Evolutionary conservation across 2,113 vertebrate species (phyloP), one percentile per base, ranked within the genome.

Genomic region (Dascyllus trimaculatus): DNA sequence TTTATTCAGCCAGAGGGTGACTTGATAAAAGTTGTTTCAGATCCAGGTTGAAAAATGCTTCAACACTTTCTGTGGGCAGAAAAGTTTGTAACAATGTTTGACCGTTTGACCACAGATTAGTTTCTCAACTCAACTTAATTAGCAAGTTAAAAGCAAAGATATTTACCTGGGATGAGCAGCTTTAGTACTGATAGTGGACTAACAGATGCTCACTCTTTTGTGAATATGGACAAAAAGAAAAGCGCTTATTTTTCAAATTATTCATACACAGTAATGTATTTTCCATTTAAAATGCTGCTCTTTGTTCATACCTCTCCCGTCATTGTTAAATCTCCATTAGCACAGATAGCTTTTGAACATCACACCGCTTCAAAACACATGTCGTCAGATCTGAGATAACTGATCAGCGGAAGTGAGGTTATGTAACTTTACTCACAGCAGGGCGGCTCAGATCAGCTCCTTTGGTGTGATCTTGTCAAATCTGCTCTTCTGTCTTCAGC

Each of bases 311-410:
- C 29, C 1, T 29, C 3, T 57, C 24, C 46, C 24, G 21, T 67
- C 29, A 45, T 18, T 26, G 11, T n/a, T 43, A 22, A 61, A 24
- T 18, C 26, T 71, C 21, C n/a, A 32, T n/a, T 15, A 22, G 7
- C 56, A 26, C 4, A 24, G 38, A 49, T 5, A 11, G 6, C 11
- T 38, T 70, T 54, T 24, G 59, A 60, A 40, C 26, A 17, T 46
- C 71, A 14, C 32, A 18, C 46, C 2, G 2, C 59, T 63, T 80
- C 48, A 9, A n/a, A 38, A 38, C 49, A 17, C 53, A 15, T 14
- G 59, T 38, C 57, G 79, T 71, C 84, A 71, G 59, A 74, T 75
- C 54, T 43, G 43, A 29, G 58, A 53, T 59, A n/a, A 24, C 77
- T 51, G 68, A 78, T 75, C 29, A 38, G 75, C 1, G 5, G 56